Base-by-base conservation (phyloP, 2,888 invertebrate genomes). In the Zygaena filipendulae region DNA sequence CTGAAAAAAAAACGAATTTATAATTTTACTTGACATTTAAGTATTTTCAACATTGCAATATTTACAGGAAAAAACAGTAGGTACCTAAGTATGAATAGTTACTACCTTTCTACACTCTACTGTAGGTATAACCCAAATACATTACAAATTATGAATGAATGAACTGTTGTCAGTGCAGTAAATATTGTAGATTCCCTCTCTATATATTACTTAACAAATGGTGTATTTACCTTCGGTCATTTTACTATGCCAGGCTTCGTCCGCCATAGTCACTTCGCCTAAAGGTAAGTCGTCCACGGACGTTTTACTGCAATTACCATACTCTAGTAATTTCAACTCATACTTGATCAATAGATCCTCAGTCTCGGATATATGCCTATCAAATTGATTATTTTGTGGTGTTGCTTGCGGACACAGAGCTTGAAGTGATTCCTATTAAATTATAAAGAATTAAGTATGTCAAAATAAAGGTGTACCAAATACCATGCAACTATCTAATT, bases 301-400 rank as follows among this genome's bases (percentile, higher is more conserved):
- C 19, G 42, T 49, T 9, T 38, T 33, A 10, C 62, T 75, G 2
- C 46, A 57, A 36, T 72, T 71, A 36, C 72, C 71, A 46, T 62
- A 71, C 40, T 85, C 84, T 22, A 68, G 75, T 22, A 85, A 51
- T 41, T 83, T 84, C 27, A 70, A 57, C 42, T 84, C 84, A 42
- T 82, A 85, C 42, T 81, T 84, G 36, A 68, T 81, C 18, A 86
- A 56, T 2, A 85, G 54, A 34, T 81, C 72, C 52, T 84, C 84
- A 1, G 82, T 82, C 6, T 81, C 67, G 0, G 61, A 50, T 24
- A 80, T 62, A 35, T 80, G 74, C 27, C 66, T 68, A 36, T 64
- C 64, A 25, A 80, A 59, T 0, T 72, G 68, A 30, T 70, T 70
- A 13, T 47, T 52, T 21, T 62, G 55, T 2, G 66, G 45, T 2